Evolutionary conservation across 2,888 invertebrate species (phyloP), one percentile per base, ranked within the genome.

Genomic region (Hypselothyrea guttata): DNA sequence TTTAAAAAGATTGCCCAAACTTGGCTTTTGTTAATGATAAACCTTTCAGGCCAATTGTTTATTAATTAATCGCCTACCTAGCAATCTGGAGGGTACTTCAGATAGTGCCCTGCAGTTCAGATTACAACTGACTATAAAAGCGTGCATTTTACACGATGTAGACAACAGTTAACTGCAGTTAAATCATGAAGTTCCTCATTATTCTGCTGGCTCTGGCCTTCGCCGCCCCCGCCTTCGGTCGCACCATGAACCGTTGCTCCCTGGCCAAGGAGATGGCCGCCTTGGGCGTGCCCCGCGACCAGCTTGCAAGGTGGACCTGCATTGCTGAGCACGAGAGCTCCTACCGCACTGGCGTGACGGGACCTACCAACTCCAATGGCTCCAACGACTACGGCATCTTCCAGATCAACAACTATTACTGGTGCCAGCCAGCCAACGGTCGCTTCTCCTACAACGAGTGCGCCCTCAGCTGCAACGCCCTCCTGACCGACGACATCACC

Each of bases 341-440:
- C 22, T 88, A 90, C 35, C 89, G 90, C 37, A 91, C 92, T 0
- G 70, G 88, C 12, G 89, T 88, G 1, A 85, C 89, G 2, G 91
- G 92, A 0, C 88, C 86, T 1, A 63, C 87, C 0, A 92, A 92
- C 79, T 71, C 56, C 1, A 90, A 91, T 60, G 91, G 92, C 0
- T 87, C 89, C 51, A 76, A 75, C 35, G 90, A 90, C 73, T 90
- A 82, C 57, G 89, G 89, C n/a, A 71, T 89, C 52, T 89, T 88
- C 70, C 89, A 89, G 75, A 82, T 88, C 46, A 88, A 88, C 68
- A 75, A 87, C 65, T 70, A 69, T 44, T 88, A 81, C 65, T 89
- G 89, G 89, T 89, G 89, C 57, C 53, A 78, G 40, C 79, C 85
- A 41, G 57, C 58, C 22, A 63, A 41, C 33, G 77, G 84, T 13